A percentile compares a stretch with the other conserved stretches of the same genome.
These are phyloP conservation scores for Pollenia griseotomentosa DNA, from an alignment of 2,888 invertebrate genomes.

Conservation along the genomic window DNA sequence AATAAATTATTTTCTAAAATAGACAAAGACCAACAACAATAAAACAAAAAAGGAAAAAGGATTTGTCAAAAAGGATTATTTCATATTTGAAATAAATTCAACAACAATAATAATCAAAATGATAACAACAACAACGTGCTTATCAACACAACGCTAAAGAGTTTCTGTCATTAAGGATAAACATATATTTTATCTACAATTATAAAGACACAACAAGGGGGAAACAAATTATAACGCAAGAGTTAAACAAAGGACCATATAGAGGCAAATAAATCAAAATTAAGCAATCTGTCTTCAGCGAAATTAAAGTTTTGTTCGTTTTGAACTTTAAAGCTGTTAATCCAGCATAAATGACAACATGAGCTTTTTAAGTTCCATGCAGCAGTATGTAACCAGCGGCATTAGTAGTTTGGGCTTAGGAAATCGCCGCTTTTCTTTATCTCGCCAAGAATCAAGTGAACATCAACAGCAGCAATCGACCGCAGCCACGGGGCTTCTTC, in stretches of 20 bases:
- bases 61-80: conserved; percentile 29
- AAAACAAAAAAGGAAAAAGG: background rate
- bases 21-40: background rate
- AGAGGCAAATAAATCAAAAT: conserved; percentile 1
- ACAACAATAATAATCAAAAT: conserved; percentile 20
- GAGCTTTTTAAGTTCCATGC: conserved; percentile 94
- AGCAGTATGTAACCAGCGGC: conserved; percentile 94
- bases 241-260: conserved; percentile 18
- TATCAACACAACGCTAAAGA: background rate
- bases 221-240: background rate
- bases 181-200: background rate
- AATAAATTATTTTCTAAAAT: background rate
- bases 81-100: conserved; percentile 21
- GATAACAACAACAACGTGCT: conserved; percentile 12
- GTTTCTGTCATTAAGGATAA: background rate
- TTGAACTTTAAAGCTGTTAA: background rate
- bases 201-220: background rate
- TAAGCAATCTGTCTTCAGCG: background rate
- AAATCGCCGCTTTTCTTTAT: conserved; percentile 89
- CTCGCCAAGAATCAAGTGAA: conserved; percentile 88
- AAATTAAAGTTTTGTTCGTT: background rate
- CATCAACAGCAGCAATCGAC: conserved; percentile 72
- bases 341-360: conserved; percentile 84
- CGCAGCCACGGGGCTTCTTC: conserved; percentile 59
- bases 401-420: conserved; percentile 92